Evolutionary conservation across 2,888 invertebrate genomes (phyloP).

Genomic region (Chloromyia formosa): DNA sequence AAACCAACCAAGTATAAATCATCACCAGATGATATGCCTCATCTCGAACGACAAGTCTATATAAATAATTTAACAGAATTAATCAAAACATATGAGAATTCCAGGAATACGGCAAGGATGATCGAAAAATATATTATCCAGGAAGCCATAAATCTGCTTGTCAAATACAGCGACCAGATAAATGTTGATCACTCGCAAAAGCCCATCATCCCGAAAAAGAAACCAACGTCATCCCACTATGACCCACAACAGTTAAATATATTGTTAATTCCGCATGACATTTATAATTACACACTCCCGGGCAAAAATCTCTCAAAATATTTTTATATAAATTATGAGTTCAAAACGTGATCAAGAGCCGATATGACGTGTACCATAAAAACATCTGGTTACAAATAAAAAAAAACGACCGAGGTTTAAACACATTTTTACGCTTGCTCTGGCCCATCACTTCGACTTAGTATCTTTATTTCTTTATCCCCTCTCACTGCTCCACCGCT

Average conservation of each 20-base stretch:
- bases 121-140: too few relatives aligned
- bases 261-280: constrained; percentile 36
- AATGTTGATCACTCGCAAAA: background rate
- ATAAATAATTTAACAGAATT: too few relatives aligned
- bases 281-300: constrained; percentile 37
- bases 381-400: background rate
- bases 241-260: constrained; percentile 17
- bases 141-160: too few relatives aligned
- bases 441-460: constrained; percentile 14
- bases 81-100: too few relatives aligned
- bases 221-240: background rate
- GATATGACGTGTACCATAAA: constrained; percentile 18
- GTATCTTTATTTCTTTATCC: constrained; percentile 22
- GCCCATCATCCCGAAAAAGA: background rate
- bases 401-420: background rate
- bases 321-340: constrained; percentile 28
- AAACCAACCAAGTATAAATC: too few relatives aligned
- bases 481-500: too few relatives aligned
- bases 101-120: too few relatives aligned
- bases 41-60: too few relatives aligned
- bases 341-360: constrained; percentile 28
- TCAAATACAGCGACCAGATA: background rate
- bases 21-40: too few relatives aligned
- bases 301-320: constrained; percentile 24
- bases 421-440: constrained; percentile 20